phyloP scores from a whole-genome alignment of 2,113 vertebrate genomes.

The Chunga burmeisteri region DNA sequence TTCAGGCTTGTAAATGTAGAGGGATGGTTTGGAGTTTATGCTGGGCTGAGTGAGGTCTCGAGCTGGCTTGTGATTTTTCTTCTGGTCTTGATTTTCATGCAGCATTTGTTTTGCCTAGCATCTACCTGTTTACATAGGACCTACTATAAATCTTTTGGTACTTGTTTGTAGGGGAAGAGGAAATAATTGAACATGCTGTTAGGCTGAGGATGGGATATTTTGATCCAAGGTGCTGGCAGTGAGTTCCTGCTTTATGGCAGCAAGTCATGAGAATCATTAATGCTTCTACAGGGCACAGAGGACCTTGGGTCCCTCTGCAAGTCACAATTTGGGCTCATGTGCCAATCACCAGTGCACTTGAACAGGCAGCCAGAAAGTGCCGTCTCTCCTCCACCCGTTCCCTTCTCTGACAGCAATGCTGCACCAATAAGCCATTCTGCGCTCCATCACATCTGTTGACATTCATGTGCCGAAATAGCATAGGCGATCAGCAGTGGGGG shows the following conservation, averaged over 20 bases:
- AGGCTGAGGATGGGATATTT: neutral
- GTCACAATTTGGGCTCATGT: accelerated
- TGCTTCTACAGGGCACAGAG: neutral
- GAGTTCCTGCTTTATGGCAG: neutral
- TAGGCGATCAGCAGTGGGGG: accelerated
- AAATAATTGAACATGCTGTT: neutral
- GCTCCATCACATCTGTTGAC: neutral
- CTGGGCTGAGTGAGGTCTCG: neutral
- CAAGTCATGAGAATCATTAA: neutral
- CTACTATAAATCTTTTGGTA: neutral
- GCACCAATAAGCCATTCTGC: neutral
- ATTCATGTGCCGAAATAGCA: neutral
- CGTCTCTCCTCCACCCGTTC: neutral
- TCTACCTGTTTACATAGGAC: neutral
- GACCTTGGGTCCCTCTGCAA: neutral
- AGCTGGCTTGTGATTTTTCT: neutral
- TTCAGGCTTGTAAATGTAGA: neutral
- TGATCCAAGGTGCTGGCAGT: neutral
- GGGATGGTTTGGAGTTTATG: neutral
- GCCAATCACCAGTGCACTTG: neutral
- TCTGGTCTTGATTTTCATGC: neutral
- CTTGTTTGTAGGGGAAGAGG: neutral
- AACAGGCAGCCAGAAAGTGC: neutral
- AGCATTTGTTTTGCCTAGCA: neutral
- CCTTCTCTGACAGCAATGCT: neutral